These are phyloP conservation scores for Bursaphelenchus okinawaensis DNA, from an alignment of 2,888 invertebrate species.

Conservation along the genomic window DNA sequence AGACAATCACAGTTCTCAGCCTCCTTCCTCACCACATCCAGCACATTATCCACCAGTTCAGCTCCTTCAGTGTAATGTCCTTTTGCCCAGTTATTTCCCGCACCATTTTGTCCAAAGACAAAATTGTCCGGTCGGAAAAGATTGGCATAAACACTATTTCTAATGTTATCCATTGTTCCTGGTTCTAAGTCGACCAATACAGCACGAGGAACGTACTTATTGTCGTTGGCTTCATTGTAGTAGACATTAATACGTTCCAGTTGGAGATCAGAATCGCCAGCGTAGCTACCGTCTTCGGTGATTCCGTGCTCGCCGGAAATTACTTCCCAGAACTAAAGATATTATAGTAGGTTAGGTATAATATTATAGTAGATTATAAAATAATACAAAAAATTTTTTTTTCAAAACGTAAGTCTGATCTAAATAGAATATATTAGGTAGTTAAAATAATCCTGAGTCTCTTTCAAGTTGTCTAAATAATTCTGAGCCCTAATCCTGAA, in stretches of 20 bases:
- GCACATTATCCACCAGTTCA: conserved; percentile 65
- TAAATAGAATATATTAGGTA: too few species aligned
- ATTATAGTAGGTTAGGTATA: neutral
- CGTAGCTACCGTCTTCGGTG: conserved; percentile 60
- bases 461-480: neutral
- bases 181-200: conserved; percentile 90
- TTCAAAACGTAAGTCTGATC: too few species aligned
- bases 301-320: conserved; percentile 33
- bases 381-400: neutral
- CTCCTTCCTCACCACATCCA: conserved; percentile 70
- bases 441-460: too few species aligned
- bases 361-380: neutral
- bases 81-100: conserved; percentile 68
- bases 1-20: conserved; percentile 82
- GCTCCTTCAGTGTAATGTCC: conserved; percentile 87
- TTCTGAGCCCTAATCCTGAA: too few species aligned
- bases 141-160: conserved; percentile 86
- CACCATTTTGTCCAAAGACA: conserved; percentile 68
- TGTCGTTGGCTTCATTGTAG: conserved; percentile 20
- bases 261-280: conserved; percentile 70
- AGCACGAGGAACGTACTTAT: conserved; percentile 81
- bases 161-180: conserved; percentile 93
- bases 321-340: conserved; percentile 22
- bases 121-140: conserved; percentile 89
- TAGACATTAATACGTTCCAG: conserved; percentile 32